A percentile compares a stretch with the other conserved stretches of the same genome.
Evolutionary conservation across 2,888 invertebrate genomes (phyloP).

Genomic region (Danaus chrysippus): DNA sequence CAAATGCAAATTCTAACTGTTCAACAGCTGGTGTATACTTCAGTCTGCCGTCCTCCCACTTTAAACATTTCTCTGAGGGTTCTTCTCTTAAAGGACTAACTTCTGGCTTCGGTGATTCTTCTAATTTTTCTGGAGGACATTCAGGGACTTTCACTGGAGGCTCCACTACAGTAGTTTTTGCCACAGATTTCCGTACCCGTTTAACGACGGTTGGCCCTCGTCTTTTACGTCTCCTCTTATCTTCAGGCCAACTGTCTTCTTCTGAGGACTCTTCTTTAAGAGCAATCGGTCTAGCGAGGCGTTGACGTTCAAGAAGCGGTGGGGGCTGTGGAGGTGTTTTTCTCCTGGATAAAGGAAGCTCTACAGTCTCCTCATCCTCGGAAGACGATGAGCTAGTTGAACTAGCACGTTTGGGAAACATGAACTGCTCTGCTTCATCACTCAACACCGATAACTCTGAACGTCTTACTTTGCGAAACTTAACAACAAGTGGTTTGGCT

Average conservation of each 20-base stretch:
- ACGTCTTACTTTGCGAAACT: conserved; percentile 85
- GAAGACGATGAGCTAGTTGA: conserved; percentile 74
- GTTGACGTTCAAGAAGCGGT: conserved; percentile 56
- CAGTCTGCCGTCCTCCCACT: conserved; percentile 69
- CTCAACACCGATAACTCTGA: conserved; percentile 87
- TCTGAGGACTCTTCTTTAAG: conserved; percentile 72
- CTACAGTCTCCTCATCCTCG: conserved; percentile 72
- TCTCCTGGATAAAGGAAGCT: conserved; percentile 54
- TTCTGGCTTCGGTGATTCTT: conserved; percentile 34
- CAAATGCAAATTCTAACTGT: conserved; percentile 85
- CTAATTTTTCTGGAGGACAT: conserved; percentile 30
- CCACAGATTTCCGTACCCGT: conserved; percentile 40
- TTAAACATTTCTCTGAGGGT: conserved; percentile 59
- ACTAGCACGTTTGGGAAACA: conserved; percentile 87
- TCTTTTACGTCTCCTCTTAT: conserved; percentile 52
- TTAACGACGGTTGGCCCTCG: conserved; percentile 43
- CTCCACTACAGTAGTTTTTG: conserved; percentile 28
- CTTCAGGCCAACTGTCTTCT: conserved; percentile 68
- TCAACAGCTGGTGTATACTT: conserved; percentile 77
- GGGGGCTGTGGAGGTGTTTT: conserved; percentile 53
- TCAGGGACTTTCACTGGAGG: conserved; percentile 37
- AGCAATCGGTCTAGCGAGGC: conserved; percentile 62
- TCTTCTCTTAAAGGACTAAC: conserved; percentile 54
- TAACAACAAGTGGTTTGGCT: conserved; percentile 81
- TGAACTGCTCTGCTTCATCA: conserved; percentile 92